Conservation (phyloP, 2,113 vertebrate genomes). For the Chionomys nivalis region DNA sequence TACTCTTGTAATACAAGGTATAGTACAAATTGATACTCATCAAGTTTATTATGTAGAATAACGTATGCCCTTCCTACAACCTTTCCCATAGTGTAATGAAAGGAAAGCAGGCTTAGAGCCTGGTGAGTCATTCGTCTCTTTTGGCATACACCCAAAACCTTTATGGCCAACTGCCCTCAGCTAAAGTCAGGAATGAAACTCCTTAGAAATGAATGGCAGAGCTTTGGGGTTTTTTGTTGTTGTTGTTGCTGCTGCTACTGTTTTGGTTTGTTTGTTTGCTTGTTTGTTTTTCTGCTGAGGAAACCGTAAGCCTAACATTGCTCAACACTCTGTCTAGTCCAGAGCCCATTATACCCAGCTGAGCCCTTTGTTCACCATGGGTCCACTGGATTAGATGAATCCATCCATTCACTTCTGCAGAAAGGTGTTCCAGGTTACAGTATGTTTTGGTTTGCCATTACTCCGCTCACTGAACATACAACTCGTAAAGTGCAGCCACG, state of each 20-base stretch:
- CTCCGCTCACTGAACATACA: not conserved
- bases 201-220: not conserved
- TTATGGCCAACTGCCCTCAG: not conserved
- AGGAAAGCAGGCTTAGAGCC: not conserved
- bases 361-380: not conserved
- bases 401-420: not conserved
- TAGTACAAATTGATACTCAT: not conserved
- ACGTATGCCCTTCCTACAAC: not conserved
- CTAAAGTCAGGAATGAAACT: not conserved
- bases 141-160: not conserved
- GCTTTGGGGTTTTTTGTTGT: not conserved
- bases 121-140: not conserved
- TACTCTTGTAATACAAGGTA: not conserved
- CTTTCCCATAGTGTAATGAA: not conserved
- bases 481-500: not conserved
- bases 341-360: not conserved
- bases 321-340: not conserved
- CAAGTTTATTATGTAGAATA: not conserved
- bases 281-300: not conserved
- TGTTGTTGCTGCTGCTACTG: not conserved
- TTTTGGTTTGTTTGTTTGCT: not conserved
- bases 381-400: not conserved
- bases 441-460: not conserved
- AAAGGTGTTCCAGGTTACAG: not conserved
- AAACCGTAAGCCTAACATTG: not conserved